Base-by-base conservation (phyloP, 1,140 invertebrate species). In the Anastrepha ludens region DNA sequence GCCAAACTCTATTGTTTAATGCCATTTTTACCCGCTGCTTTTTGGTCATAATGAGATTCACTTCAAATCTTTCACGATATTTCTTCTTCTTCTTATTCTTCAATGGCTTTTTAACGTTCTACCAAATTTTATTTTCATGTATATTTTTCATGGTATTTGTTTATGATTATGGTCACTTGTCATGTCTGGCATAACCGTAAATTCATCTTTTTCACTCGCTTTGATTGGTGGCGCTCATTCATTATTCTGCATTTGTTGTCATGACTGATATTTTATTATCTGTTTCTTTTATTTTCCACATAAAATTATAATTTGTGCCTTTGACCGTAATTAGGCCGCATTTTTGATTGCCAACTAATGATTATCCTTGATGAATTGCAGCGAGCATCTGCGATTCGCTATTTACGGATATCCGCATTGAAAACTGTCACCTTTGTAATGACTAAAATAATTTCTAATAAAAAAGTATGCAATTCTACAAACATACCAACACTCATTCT, bases 21-120 rank as follows among this genome's bases (percentile, higher is more conserved):
- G 67, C 67, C 44, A 74, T 74, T 74, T 74, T 74, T 47, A 17
- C 44, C 17, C 67, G 41, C 44, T 74, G 67, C 67, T 44, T 74
- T 47, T 74, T 20, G 11, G 41, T 47, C 67, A 13, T 47, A 74
- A 74, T 74, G 67, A 74, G 67, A 74, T 74, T 74, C 44, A 39
- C 67, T 74, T n/a, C 67, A 74, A 47, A 74, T 39, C 67, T 29
- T 29, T 29, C 29, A 29, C 29, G 29, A 29, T 29, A 29, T 29
- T 29, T 29, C 29, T 29, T 29, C 29, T 29, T 29, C 29, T 44
- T 74, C n/a, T 13, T 13, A 47, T 74, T 44, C 15, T 74, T 17
- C 15, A 7, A 74, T 11, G 41, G 5, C 15, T 44, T 7, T 74
- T 74, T 44, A 44, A 44, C 17, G 15, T 47, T 39, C 5, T 74